Evolutionary conservation across 2,113 vertebrate species (phyloP).

Genomic region (Pterocles burchelli): DNA sequence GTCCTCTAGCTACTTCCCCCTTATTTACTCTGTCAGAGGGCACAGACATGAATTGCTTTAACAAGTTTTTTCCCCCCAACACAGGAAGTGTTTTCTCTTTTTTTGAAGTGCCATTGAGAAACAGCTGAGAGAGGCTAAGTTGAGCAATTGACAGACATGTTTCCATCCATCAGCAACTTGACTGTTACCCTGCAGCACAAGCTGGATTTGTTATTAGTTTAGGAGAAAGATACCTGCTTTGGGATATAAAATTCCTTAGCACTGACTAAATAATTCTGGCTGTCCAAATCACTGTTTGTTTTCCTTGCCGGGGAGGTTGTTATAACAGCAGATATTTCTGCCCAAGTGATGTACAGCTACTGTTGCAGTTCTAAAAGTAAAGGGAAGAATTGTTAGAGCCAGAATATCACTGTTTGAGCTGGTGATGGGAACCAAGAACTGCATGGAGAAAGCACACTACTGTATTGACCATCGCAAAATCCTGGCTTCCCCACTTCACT

Average conservation of each 20-base stretch:
- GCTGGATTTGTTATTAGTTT: not conserved
- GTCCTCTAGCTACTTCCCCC: not conserved
- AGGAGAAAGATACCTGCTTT: not conserved
- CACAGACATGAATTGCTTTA: not conserved
- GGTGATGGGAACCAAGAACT: not conserved
- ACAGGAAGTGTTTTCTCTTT: not conserved
- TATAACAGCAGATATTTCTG: not conserved
- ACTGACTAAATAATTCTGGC: not conserved
- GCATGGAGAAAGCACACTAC: not conserved
- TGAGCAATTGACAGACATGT: not conserved
- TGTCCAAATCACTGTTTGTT: not conserved
- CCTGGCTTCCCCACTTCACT: not conserved
- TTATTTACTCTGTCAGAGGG: not conserved
- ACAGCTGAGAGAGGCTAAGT: not conserved
- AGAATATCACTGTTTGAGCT: not conserved
- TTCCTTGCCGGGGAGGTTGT: not conserved
- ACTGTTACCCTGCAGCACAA: not conserved
- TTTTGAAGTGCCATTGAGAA: not conserved
- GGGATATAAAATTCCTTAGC: not conserved
- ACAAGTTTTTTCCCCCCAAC: not conserved
- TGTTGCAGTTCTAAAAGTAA: not conserved
- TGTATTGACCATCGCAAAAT: not conserved
- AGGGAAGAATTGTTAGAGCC: not conserved
- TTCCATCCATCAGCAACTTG: not conserved
- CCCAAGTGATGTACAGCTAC: not conserved